Conservation (phyloP, 1,140 invertebrate genomes). For the Zaprionus vittiger region DNA sequence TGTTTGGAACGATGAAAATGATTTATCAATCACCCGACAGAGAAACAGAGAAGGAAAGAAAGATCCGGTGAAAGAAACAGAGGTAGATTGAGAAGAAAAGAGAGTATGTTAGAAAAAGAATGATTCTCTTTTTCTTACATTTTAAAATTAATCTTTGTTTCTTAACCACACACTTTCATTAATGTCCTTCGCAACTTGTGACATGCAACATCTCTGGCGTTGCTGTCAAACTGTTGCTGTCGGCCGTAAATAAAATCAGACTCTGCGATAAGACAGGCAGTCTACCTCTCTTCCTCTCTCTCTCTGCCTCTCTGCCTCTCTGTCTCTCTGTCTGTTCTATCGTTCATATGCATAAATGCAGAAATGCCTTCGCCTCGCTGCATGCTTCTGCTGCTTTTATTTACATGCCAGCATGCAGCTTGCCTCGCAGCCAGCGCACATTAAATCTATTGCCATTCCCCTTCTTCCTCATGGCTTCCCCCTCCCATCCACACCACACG, state of each 20-base stretch:
- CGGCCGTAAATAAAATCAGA: slow-evolving; percentile 75
- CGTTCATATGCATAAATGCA: slow-evolving; percentile 22
- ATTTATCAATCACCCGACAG: too few relatives aligned
- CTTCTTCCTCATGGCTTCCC: not conserved
- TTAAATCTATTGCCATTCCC: slow-evolving; percentile 44
- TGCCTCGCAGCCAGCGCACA: slow-evolving; percentile 20
- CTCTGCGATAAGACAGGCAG: slow-evolving; percentile 46
- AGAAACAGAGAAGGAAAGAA: too few relatives aligned
- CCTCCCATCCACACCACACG: not conserved
- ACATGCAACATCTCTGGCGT: slow-evolving; percentile 19
- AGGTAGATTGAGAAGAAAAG: too few relatives aligned
- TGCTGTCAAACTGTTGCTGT: slow-evolving; percentile 73
- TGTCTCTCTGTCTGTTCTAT: not conserved
- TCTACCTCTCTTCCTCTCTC: not conserved
- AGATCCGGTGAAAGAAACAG: too few relatives aligned
- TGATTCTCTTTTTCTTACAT: too few relatives aligned
- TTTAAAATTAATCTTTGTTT: too few relatives aligned
- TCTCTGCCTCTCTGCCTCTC: not conserved
- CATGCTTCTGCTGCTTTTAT: slow-evolving; percentile 55
- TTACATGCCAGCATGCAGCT: slow-evolving; percentile 48
- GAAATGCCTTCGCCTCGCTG: slow-evolving; percentile 18
- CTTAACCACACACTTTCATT: too few relatives aligned
- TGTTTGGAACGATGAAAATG: too few relatives aligned
- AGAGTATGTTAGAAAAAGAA: too few relatives aligned
- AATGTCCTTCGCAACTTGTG: slow-evolving; percentile 64